phyloP scores from a whole-genome alignment of 1,140 invertebrate genomes.

The Diploscapter pachys region DNA sequence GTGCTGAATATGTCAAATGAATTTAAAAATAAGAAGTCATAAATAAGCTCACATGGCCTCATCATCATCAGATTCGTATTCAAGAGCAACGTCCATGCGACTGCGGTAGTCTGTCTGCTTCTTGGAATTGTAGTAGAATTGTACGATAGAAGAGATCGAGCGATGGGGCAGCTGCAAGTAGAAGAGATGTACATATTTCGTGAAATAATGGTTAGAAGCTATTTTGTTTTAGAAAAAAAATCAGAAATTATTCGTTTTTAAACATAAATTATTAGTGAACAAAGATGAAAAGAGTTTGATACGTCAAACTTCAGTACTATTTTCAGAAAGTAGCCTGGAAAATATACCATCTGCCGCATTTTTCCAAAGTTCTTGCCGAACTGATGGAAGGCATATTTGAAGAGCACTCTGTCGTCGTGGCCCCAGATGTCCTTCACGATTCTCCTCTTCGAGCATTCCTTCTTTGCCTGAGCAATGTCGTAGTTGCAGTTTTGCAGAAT shows the following conservation, averaged over 20 bases:
- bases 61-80: no score
- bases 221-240: not conserved
- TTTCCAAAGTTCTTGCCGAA: constrained; percentile 12
- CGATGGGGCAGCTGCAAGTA: constrained; percentile 14
- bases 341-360: not conserved
- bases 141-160: not conserved
- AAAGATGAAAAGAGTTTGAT: no score
- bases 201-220: not conserved
- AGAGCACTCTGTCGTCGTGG: constrained; percentile 12
- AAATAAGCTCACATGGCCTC: no score
- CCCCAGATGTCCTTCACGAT: constrained; percentile 7
- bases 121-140: constrained; percentile 13
- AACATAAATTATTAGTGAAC: no score
- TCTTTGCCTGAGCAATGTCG: not conserved
- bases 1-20: no score
- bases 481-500: not conserved
- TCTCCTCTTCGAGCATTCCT: not conserved
- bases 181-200: no score
- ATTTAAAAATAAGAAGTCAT: no score
- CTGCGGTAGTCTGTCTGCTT: constrained; percentile 3
- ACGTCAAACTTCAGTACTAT: no score
- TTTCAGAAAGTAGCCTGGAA: no score
- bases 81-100: not conserved
- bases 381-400: constrained; percentile 7
- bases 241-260: not conserved